These are phyloP conservation scores for Melangyna quadrimaculata DNA, from an alignment of 2,888 invertebrate species.

Conservation along the genomic window DNA sequence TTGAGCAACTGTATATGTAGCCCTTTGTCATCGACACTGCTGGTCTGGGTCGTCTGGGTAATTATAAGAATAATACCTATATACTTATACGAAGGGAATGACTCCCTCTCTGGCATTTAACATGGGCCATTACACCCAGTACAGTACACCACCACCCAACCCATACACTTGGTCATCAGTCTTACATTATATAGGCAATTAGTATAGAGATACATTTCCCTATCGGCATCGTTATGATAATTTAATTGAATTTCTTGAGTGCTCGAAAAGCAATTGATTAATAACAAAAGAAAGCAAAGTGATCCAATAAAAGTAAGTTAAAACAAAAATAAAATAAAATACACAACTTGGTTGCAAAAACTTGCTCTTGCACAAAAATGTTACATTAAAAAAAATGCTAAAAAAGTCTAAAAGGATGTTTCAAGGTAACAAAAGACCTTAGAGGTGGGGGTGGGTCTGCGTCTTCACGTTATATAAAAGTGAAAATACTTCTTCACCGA, in stretches of 20 bases:
- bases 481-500: too few relatives aligned
- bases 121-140: neutral
- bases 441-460: too few relatives aligned
- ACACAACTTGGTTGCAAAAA: neutral
- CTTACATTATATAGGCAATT: neutral
- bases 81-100: neutral
- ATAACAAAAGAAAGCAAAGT: slow-evolving; percentile 65
- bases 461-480: too few relatives aligned
- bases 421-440: too few relatives aligned
- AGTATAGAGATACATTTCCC: slow-evolving; percentile 4
- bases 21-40: slow-evolving; percentile 13
- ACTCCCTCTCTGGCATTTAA: slow-evolving; percentile 15
- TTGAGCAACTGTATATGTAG: neutral
- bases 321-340: neutral
- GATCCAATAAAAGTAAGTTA: slow-evolving; percentile 9
- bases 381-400: neutral
- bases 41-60: too few relatives aligned
- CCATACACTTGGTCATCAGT: neutral
- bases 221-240: slow-evolving; percentile 56
- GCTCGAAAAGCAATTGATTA: slow-evolving; percentile 63
- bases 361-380: neutral
- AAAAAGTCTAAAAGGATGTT: too few relatives aligned
- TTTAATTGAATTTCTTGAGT: slow-evolving; percentile 65
- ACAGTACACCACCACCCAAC: neutral
- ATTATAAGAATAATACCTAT: too few relatives aligned